Conservation (phyloP, 2,888 invertebrate species). For the Apamea epomidion region DNA sequence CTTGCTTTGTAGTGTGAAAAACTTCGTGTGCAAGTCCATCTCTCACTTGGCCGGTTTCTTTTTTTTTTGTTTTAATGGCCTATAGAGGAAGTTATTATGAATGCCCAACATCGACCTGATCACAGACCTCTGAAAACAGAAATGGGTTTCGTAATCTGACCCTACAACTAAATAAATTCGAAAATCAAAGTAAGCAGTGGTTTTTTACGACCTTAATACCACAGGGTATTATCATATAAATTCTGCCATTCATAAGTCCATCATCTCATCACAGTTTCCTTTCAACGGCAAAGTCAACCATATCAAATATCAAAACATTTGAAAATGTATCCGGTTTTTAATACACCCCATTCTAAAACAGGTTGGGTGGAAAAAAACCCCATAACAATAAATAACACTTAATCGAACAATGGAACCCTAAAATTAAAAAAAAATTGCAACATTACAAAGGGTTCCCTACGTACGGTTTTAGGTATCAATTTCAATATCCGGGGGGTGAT, state of each 20-base stretch:
- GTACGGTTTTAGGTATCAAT: constrained; percentile 57
- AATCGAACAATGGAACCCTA: constrained; percentile 49
- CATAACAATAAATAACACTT: constrained; percentile 52
- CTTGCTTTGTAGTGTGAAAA: no score
- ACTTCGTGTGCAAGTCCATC: no score
- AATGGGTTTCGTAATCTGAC: background rate
- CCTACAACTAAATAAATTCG: background rate
- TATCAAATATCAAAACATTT: constrained; percentile 46
- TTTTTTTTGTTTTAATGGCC: background rate
- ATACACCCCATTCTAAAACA: constrained; percentile 31
- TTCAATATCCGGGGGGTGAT: constrained; percentile 59
- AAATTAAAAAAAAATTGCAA: constrained; percentile 47
- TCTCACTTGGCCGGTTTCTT: no score
- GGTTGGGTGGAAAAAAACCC: constrained; percentile 40
- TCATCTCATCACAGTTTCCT: background rate
- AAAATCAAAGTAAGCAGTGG: background rate
- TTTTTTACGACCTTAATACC: background rate
- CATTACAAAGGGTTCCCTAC: constrained; percentile 56
- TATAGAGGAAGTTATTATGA: background rate
- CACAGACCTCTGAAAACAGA: background rate
- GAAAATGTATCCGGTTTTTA: constrained; percentile 26
- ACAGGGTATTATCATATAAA: constrained; percentile 9
- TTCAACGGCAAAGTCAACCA: constrained; percentile 1
- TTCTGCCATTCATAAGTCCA: background rate
- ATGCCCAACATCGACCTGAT: background rate